Evolutionary conservation across 1,140 invertebrate genomes (phyloP), one percentile per base, ranked within the genome.

Genomic region (Mizuhopecten yessoensis): DNA sequence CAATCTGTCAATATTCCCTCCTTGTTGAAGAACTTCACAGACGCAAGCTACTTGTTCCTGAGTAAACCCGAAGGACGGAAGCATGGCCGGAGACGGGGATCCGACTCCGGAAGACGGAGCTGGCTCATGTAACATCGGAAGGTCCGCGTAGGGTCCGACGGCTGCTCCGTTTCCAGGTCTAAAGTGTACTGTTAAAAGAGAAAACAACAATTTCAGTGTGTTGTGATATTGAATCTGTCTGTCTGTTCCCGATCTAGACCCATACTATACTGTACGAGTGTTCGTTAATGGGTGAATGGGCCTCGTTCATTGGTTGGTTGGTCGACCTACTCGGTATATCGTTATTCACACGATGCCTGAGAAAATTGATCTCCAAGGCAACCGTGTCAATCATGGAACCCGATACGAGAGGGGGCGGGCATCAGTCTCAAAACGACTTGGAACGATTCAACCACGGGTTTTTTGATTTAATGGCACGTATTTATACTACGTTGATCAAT

Each of bases 11-110:
- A 99, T 99, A 97, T 99, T 99, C 57, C 99, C 99, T n/a, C 99
- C 98, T 97, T 99, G 99, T 97, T 99, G 99, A 20, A 99, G 97
- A 86, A 99, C 99, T 97, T 99, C 99, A 97, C 99, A 99, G 86
- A 99, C 99, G 96, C 99, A 99, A 89, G 99, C 99, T 93, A 99
- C 99, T 97, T 99, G 99, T 97, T 99, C 99, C 97, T 99, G 99
- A 91, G 99, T 99, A 97, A 97, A 99, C 98, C 97, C 99, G 96
- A 99, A 99, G 94, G 98, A 99, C 86, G 99, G 98, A 95, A 99
- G 97, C 96, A 98, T 98, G 94, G 95, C 93, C 45, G 95, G 97
- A 97, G 95, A 97, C 96, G 96, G 95, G 86, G 95, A 95, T 94
- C 96, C 94, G 87, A 95, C 95, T 42, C 92, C 92, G 42, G 93